phyloP scores from a whole-genome alignment of 2,113 vertebrate genomes.

The Lycaon pictus region DNA sequence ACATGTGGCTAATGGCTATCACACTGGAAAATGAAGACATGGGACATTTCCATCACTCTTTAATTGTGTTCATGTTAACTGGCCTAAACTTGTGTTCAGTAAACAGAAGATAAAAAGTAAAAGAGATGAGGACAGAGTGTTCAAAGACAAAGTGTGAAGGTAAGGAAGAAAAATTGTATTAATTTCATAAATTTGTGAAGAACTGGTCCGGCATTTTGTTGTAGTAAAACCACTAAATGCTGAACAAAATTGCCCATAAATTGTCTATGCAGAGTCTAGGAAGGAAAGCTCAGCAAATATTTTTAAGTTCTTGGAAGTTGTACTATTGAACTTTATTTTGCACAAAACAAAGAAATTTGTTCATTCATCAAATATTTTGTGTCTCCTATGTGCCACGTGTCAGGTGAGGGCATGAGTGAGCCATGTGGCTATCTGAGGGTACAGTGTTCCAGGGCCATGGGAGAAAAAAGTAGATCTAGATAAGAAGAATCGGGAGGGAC shows the following conservation, averaged over 20 bases:
- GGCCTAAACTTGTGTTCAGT: background rate
- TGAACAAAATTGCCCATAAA: background rate
- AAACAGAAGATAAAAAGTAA: background rate
- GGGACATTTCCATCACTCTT: background rate
- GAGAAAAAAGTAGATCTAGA: background rate
- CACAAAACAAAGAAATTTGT: background rate
- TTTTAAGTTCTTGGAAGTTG: background rate
- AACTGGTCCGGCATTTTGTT: background rate
- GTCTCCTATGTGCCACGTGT: background rate
- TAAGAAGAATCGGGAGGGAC: background rate
- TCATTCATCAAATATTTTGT: background rate
- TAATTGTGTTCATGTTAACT: background rate
- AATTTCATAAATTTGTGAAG: conserved; percentile 10
- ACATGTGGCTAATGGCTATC: background rate
- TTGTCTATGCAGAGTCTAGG: background rate
- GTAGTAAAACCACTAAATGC: background rate
- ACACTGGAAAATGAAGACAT: background rate
- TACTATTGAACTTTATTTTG: background rate
- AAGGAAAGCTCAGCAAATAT: conserved; percentile 8
- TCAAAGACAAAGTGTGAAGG: background rate
- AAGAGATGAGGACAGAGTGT: background rate
- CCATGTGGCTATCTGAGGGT: background rate
- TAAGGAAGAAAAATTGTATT: conserved; percentile 5
- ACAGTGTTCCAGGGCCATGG: background rate
- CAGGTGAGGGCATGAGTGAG: background rate